phyloP scores from a whole-genome alignment of 2,797 vertebrate species.

The Sebastes flavidus region DNA sequence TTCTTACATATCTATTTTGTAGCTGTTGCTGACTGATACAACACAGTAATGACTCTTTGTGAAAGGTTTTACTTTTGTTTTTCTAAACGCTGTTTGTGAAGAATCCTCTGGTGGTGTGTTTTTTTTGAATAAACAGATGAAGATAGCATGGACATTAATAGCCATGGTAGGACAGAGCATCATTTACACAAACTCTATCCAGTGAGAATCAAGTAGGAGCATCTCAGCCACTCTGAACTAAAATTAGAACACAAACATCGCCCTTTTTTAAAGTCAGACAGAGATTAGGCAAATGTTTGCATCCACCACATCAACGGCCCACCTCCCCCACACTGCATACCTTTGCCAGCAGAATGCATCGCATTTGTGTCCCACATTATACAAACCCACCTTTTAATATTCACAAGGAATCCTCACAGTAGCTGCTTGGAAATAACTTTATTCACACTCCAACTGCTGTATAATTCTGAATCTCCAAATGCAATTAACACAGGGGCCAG shows the following conservation, averaged over 20 bases:
- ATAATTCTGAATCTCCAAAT: conserved; percentile 66
- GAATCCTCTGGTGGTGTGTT: not conserved
- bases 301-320: conserved; percentile 1
- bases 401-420: conserved; percentile 51
- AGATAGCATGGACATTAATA: not conserved
- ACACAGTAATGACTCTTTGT: conserved; percentile 4
- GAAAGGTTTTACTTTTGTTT: not conserved
- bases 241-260: conserved; percentile 10
- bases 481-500: conserved; percentile 78
- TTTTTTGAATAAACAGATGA: not conserved
- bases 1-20: conserved; percentile 7
- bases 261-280: not conserved
- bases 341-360: conserved; percentile 20
- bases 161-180: not conserved
- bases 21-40: conserved; percentile 16
- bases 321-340: conserved; percentile 1
- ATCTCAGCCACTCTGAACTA: not conserved
- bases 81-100: not conserved
- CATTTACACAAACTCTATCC: not conserved
- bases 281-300: conserved; percentile 48
- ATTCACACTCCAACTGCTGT: conserved; percentile 52
- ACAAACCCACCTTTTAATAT: conserved; percentile 63
- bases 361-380: conserved; percentile 38
- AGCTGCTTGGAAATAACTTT: conserved; percentile 64
- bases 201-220: not conserved